phyloP scores from a whole-genome alignment of 2,888 invertebrate genomes.

The Platerodrilus igneus region DNA sequence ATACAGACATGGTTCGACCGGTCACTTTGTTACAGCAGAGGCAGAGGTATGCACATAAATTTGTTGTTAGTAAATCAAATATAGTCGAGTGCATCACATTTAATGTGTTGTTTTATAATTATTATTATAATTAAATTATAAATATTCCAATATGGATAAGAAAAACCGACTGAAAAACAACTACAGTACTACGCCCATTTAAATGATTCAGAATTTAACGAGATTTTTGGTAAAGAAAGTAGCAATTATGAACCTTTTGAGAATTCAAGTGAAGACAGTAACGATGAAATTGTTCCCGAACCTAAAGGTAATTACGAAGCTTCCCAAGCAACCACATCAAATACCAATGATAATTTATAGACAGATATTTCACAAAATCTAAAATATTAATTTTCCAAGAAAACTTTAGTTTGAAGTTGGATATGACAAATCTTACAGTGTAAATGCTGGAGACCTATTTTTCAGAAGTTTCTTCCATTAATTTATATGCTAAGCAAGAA shows the following conservation, averaged over 20 bases:
- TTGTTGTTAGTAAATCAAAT: slow-evolving; percentile 12
- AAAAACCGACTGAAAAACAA: slow-evolving; percentile 26
- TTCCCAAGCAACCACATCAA: too few species aligned
- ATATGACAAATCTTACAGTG: too few species aligned
- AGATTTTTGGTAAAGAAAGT: slow-evolving; percentile 21
- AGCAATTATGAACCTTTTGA: slow-evolving; percentile 24
- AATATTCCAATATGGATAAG: slow-evolving; percentile 22
- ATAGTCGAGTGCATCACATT: slow-evolving; percentile 24
- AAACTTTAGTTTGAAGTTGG: too few species aligned
- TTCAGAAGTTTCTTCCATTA: too few species aligned
- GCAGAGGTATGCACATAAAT: slow-evolving; percentile 10
- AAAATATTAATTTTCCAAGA: too few species aligned
- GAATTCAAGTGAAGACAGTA: slow-evolving; percentile 23
- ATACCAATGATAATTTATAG: too few species aligned
- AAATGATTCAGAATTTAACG: slow-evolving; percentile 25
- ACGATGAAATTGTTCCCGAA: slow-evolving; percentile 22
- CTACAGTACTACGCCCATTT: slow-evolving; percentile 25
- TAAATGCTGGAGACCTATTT: too few species aligned
- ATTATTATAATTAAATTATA: slow-evolving; percentile 21
- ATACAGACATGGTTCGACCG: slow-evolving; percentile 23
- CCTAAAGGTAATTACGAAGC: slow-evolving; percentile 12
- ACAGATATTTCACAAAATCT: too few species aligned
- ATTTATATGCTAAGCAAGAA: too few species aligned
- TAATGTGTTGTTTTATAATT: too few species aligned
- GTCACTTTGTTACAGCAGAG: too few species aligned